phyloP scores from a whole-genome alignment of 2,797 vertebrate genomes.

The Anas flavirostris region DNA sequence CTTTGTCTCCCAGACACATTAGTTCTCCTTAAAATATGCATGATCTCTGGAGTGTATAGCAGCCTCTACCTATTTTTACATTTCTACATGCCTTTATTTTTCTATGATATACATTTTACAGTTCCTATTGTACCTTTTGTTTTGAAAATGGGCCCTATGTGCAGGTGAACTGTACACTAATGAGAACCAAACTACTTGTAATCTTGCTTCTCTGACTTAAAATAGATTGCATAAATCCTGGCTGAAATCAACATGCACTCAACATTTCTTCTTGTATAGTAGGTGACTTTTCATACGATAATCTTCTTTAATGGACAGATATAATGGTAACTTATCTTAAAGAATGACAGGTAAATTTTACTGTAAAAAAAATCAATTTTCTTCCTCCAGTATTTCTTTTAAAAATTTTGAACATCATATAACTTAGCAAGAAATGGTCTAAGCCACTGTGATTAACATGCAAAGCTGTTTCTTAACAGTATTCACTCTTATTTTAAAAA shows the following conservation, averaged over 20 bases:
- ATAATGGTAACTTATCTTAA: constrained; percentile 54
- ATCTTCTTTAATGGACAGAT: constrained; percentile 58
- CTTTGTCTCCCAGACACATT: background rate
- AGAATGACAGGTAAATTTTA: constrained; percentile 71
- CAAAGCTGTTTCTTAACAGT: constrained; percentile 71
- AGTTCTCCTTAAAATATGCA: background rate
- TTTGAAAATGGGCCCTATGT: background rate
- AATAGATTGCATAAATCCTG: constrained; percentile 32
- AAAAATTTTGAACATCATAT: constrained; percentile 59
- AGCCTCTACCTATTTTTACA: background rate
- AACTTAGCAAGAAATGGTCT: constrained; percentile 62
- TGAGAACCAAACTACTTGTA: background rate
- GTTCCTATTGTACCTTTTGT: background rate
- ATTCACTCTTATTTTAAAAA: constrained; percentile 71
- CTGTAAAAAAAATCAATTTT: constrained; percentile 65
- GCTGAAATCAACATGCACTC: constrained; percentile 31
- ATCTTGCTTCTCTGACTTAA: constrained; percentile 16
- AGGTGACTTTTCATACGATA: constrained; percentile 50
- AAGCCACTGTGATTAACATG: constrained; percentile 67
- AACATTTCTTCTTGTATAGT: constrained; percentile 5
- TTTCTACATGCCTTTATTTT: background rate
- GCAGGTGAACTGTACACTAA: background rate
- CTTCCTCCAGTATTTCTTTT: constrained; percentile 70
- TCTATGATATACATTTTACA: background rate
- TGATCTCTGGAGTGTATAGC: background rate